Evolutionary conservation across 2,113 vertebrate species (phyloP).

Genomic region (Calyptommatus sinebrachiatus): DNA sequence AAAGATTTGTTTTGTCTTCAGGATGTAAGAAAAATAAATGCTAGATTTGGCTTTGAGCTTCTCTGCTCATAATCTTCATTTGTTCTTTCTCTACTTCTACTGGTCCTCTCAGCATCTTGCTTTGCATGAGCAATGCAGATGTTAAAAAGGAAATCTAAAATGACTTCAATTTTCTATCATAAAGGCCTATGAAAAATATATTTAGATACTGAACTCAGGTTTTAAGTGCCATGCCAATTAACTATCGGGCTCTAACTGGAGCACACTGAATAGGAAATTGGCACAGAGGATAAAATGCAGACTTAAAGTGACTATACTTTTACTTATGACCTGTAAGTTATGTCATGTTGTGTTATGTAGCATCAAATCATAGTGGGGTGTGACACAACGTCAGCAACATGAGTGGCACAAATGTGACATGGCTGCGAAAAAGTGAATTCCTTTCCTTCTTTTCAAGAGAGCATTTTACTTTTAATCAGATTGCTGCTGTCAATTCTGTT

Average conservation of each 20-base stretch:
- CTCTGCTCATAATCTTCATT: slow-evolving; percentile 52
- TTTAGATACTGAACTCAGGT: slow-evolving; percentile 55
- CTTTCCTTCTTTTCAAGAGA: slow-evolving; percentile 45
- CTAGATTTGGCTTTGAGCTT: slow-evolving; percentile 49
- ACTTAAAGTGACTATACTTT: slow-evolving; percentile 49
- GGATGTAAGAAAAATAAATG: slow-evolving; percentile 40
- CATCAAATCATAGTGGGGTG: slow-evolving; percentile 61
- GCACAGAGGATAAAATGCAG: slow-evolving; percentile 45
- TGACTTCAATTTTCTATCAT: slow-evolving; percentile 49
- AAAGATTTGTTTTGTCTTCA: slow-evolving; percentile 27
- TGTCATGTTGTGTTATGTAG: slow-evolving; percentile 58
- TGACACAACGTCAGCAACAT: slow-evolving; percentile 58
- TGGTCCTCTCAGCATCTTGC: slow-evolving; percentile 36
- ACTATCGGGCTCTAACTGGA: slow-evolving; percentile 49
- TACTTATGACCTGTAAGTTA: slow-evolving; percentile 56
- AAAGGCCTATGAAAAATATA: slow-evolving; percentile 59
- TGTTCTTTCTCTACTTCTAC: slow-evolving; percentile 44
- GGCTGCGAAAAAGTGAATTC: slow-evolving; percentile 49
- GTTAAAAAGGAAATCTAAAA: slow-evolving; percentile 30
- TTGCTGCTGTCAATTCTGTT: slow-evolving; percentile 68
- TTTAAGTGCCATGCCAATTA: slow-evolving; percentile 55
- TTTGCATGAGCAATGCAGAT: slow-evolving; percentile 44
- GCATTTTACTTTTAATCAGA: slow-evolving; percentile 70
- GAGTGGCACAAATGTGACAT: slow-evolving; percentile 70
- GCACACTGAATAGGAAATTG: slow-evolving; percentile 62